phyloP scores from a whole-genome alignment of 2,797 vertebrate genomes.

The Macropus fuliginosus region DNA sequence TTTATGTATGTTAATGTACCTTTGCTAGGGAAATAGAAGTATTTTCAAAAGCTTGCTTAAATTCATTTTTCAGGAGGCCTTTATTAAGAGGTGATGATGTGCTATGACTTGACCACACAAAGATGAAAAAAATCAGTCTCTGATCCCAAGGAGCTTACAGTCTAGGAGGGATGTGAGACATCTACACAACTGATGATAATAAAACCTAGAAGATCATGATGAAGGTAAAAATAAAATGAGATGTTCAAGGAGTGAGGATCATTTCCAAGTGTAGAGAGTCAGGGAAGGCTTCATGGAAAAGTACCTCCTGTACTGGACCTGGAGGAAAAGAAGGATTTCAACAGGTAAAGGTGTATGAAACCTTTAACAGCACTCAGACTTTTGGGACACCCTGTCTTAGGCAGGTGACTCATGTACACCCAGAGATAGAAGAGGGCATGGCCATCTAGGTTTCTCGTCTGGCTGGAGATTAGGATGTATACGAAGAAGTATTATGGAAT shows the following conservation, averaged over 20 bases:
- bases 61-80: background rate
- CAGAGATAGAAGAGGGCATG: background rate
- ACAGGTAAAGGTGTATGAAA: too few relatives aligned
- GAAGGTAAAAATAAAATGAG: background rate
- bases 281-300: too few relatives aligned
- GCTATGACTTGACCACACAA: background rate
- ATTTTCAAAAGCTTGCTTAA: background rate
- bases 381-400: too few relatives aligned
- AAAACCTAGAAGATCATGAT: background rate
- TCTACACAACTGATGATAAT: background rate
- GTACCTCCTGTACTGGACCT: too few relatives aligned
- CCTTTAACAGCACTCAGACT: too few relatives aligned
- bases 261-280: too few relatives aligned
- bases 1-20: background rate
- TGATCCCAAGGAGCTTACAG: background rate
- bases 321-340: too few relatives aligned
- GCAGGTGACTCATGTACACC: background rate
- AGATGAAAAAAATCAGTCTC: background rate
- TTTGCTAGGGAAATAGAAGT: slow-evolving; percentile 34
- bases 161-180: background rate
- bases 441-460: background rate
- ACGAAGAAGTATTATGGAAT: background rate
- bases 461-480: background rate
- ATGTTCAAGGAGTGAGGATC: background rate
- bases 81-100: background rate